Percentiles rank a stretch among this genome's conserved stretches.
phyloP scores from a whole-genome alignment of 2,888 invertebrate genomes.

The Apamea monoglypha region DNA sequence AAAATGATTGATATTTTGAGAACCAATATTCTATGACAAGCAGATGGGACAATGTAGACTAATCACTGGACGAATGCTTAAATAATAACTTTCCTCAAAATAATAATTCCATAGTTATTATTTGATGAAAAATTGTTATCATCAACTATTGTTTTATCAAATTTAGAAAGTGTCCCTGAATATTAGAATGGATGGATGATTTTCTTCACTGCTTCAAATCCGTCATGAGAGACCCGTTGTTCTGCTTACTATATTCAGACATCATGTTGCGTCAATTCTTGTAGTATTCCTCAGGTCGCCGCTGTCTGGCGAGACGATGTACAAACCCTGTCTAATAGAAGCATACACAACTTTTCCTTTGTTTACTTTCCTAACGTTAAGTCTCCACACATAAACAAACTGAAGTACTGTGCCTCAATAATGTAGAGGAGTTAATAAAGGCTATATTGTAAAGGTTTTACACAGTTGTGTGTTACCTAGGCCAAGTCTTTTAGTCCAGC shows the following conservation, averaged over 20 bases:
- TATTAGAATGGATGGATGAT: neutral
- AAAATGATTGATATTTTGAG: neutral
- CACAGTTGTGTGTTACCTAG: too few relatives aligned
- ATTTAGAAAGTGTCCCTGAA: neutral
- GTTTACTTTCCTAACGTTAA: neutral
- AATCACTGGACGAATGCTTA: too few relatives aligned
- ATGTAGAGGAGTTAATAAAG: constrained; percentile 3
- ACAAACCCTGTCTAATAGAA: neutral
- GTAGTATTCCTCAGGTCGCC: neutral
- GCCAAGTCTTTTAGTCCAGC: too few relatives aligned
- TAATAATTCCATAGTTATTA: too few relatives aligned
- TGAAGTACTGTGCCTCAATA: too few relatives aligned
- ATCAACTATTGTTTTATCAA: neutral
- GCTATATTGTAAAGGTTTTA: neutral
- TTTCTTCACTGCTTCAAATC: neutral
- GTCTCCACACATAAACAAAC: too few relatives aligned
- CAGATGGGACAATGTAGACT: neutral
- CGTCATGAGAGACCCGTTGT: neutral
- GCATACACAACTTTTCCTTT: neutral
- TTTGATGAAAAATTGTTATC: too few relatives aligned
- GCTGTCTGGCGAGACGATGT: neutral
- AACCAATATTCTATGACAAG: neutral
- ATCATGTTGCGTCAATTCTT: neutral
- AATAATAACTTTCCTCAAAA: too few relatives aligned
- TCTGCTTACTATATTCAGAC: neutral